These are phyloP conservation scores for Eclectus roratus DNA, from an alignment of 2,113 vertebrate species.

Conservation along the genomic window DNA sequence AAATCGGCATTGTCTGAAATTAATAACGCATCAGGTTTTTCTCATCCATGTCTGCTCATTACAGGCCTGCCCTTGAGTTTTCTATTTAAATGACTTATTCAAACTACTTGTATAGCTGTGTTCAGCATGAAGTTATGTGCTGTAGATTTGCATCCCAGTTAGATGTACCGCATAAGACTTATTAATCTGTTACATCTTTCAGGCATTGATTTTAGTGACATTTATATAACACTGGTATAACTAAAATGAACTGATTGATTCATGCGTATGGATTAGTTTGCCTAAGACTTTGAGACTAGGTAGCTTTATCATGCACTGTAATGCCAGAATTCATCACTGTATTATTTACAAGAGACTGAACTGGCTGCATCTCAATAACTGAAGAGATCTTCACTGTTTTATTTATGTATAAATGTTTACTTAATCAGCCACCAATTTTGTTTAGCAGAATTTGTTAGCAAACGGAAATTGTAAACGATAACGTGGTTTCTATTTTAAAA, in stretches of 20 bases:
- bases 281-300: conserved; percentile 45
- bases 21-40: conserved; percentile 25
- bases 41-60: neutral
- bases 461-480: conserved; percentile 60
- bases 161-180: neutral
- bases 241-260: conserved; percentile 60
- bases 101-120: neutral
- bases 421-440: conserved; percentile 65
- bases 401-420: conserved; percentile 72
- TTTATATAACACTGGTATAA: conserved; percentile 23
- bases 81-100: conserved; percentile 32
- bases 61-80: conserved; percentile 26
- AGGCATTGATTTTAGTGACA: conserved; percentile 42
- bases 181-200: conserved; percentile 8
- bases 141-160: conserved; percentile 12
- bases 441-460: conserved; percentile 53
- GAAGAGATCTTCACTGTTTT: conserved; percentile 57
- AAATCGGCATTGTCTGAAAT: conserved; percentile 23
- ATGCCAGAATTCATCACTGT: conserved; percentile 52
- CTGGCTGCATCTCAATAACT: conserved; percentile 58
- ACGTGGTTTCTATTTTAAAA: conserved; percentile 53
- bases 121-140: neutral
- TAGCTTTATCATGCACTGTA: conserved; percentile 59
- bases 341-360: conserved; percentile 61
- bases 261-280: conserved; percentile 49